A percentile compares a stretch with the other conserved stretches of the same genome.
These are phyloP conservation scores for Drosophila tripunctata DNA, from an alignment of 2,888 invertebrate genomes.

Conservation along the genomic window DNA sequence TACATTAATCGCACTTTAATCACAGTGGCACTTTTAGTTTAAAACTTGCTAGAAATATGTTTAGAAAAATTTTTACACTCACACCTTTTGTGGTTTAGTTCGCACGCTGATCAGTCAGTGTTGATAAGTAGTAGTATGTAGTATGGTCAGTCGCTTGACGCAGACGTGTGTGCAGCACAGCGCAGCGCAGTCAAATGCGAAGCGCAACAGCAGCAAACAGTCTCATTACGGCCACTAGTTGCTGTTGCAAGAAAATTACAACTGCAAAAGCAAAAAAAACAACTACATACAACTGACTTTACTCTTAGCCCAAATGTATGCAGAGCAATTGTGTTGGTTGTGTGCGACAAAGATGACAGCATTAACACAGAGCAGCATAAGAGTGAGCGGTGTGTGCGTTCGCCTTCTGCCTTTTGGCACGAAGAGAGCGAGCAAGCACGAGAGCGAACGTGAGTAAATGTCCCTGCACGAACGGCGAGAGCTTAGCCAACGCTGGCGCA, in stretches of 20 bases:
- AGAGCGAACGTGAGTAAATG: constrained; percentile 37
- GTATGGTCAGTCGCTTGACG: background rate
- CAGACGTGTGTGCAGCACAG: constrained; percentile 53
- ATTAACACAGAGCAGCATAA: constrained; percentile 11
- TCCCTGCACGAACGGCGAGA: constrained; percentile 45
- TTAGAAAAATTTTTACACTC: too few species aligned
- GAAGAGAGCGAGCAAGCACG: too few species aligned
- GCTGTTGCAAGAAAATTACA: constrained; percentile 53
- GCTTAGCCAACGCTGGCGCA: constrained; percentile 42
- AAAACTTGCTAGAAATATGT: too few species aligned
- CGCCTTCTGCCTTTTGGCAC: too few species aligned
- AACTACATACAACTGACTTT: constrained; percentile 44
- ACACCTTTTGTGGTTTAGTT: too few species aligned
- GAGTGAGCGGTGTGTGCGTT: constrained; percentile 14
- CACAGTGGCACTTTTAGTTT: too few species aligned
- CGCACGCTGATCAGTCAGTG: too few species aligned
- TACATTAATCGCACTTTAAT: too few species aligned
- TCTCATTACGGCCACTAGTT: constrained; percentile 74
- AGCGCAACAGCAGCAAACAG: constrained; percentile 60
- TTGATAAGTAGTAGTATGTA: background rate
- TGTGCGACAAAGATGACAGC: constrained; percentile 52
- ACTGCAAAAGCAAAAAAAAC: constrained; percentile 52
- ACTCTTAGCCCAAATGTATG: constrained; percentile 39
- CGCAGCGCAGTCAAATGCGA: constrained; percentile 45
- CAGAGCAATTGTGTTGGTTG: constrained; percentile 23